Percentiles rank a stretch among this genome's conserved stretches.
Evolutionary conservation across 2,888 invertebrate species (phyloP).

Genomic region (Andrena dorsata): DNA sequence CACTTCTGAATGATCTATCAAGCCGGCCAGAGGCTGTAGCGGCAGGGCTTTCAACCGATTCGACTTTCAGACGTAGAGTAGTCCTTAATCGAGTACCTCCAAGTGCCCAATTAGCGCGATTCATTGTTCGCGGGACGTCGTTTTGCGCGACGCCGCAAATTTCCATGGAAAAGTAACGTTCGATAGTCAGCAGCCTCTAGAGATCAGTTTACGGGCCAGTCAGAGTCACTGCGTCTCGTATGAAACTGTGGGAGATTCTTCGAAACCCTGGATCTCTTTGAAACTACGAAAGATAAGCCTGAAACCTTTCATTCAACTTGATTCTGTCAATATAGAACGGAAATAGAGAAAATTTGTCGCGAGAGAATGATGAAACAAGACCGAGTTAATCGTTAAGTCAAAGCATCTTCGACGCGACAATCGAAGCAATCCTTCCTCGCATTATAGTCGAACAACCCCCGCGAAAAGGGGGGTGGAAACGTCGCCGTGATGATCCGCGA

Average conservation of each 20-base stretch:
- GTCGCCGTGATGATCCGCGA: conserved; percentile 14
- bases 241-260: neutral
- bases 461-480: conserved; percentile 4
- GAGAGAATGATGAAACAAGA: too few species aligned
- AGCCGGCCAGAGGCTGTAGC: neutral
- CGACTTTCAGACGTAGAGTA: conserved; percentile 10
- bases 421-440: too few species aligned
- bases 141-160: neutral
- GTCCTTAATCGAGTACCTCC: conserved; percentile 32
- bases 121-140: conserved; percentile 17
- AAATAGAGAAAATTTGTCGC: too few species aligned
- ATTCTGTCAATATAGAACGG: too few species aligned
- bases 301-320: too few species aligned
- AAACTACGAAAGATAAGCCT: too few species aligned
- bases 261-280: neutral
- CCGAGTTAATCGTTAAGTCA: too few species aligned
- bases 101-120: conserved; percentile 49
- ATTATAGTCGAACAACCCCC: neutral
- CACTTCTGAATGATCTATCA: neutral
- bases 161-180: neutral
- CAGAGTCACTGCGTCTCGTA: neutral
- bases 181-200: neutral
- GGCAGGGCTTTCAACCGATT: neutral
- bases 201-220: conserved; percentile 5
- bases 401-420: too few species aligned